Evolutionary conservation across 2,888 invertebrate genomes (phyloP).

Genomic region (Dryocosmus kuriphilus): DNA sequence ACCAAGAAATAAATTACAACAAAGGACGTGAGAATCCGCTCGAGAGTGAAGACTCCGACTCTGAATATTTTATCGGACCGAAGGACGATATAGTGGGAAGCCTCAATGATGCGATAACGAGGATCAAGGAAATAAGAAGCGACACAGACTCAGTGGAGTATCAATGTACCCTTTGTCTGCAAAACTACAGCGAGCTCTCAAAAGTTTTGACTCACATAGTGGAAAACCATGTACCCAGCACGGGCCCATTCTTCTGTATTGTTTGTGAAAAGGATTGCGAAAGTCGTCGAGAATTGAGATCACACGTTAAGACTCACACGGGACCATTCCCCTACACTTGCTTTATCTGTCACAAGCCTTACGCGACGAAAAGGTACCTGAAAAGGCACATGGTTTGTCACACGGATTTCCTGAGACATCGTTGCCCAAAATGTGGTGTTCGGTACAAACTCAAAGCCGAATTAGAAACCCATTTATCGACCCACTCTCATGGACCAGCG

Average conservation of each 20-base stretch:
- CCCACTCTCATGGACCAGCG: constrained; percentile 65
- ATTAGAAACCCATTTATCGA: constrained; percentile 66
- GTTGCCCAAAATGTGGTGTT: constrained; percentile 72
- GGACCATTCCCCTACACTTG: constrained; percentile 80
- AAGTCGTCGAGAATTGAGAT: constrained; percentile 79
- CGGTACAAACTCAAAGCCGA: constrained; percentile 70
- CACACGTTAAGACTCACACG: constrained; percentile 81
- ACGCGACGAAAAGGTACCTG: constrained; percentile 71
- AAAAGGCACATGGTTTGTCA: constrained; percentile 75
- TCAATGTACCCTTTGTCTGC: constrained; percentile 73
- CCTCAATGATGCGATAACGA: constrained; percentile 71
- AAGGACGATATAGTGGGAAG: constrained; percentile 70
- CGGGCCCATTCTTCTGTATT: constrained; percentile 79
- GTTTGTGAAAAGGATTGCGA: constrained; percentile 81
- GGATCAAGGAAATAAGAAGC: constrained; percentile 72
- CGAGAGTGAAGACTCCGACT: constrained; percentile 56
- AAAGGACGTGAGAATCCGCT: not conserved
- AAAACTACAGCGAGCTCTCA: constrained; percentile 69
- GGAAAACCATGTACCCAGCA: constrained; percentile 71
- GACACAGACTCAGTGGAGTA: constrained; percentile 64
- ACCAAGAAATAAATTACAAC: not conserved
- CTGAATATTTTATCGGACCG: constrained; percentile 63
- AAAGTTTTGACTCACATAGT: constrained; percentile 69
- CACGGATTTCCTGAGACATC: constrained; percentile 71
- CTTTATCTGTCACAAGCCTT: constrained; percentile 73